Conservation (phyloP, 2,113 vertebrate species). For the Falcunculus frontatus region DNA sequence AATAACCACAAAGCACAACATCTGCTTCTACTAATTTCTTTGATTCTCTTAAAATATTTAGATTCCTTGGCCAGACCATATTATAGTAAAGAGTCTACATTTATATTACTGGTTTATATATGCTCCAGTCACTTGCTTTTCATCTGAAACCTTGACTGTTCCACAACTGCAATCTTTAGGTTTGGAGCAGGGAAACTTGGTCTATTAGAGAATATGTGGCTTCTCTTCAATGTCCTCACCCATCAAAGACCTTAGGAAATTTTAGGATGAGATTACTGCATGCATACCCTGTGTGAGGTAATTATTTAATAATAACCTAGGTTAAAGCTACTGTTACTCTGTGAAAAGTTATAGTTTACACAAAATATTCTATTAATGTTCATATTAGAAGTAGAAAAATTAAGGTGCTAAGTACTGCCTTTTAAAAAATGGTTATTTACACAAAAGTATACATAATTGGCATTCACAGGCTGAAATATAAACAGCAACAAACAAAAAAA, state of each 20-base stretch:
- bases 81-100: not conserved
- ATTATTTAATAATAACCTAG: not conserved
- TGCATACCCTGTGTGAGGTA: rapidly evolving
- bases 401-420: not conserved
- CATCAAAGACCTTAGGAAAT: not conserved
- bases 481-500: conserved; percentile 31
- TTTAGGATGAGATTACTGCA: not conserved
- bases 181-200: not conserved
- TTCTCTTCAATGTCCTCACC: not conserved
- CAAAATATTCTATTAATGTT: not conserved
- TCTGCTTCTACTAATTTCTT: not conserved
- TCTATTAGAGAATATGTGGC: not conserved
- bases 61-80: not conserved
- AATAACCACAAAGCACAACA: not conserved
- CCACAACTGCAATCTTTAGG: not conserved
- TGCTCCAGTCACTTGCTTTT: not conserved
- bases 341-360: not conserved
- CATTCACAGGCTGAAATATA: not conserved
- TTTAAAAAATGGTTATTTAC: not conserved
- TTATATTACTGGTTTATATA: not conserved
- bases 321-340: not conserved
- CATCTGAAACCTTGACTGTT: not conserved
- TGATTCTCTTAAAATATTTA: not conserved
- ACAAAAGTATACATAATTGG: not conserved
- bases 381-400: not conserved